Base-by-base conservation (phyloP, 2,888 invertebrate species). In the Caenorhabditis sp. region DNA sequence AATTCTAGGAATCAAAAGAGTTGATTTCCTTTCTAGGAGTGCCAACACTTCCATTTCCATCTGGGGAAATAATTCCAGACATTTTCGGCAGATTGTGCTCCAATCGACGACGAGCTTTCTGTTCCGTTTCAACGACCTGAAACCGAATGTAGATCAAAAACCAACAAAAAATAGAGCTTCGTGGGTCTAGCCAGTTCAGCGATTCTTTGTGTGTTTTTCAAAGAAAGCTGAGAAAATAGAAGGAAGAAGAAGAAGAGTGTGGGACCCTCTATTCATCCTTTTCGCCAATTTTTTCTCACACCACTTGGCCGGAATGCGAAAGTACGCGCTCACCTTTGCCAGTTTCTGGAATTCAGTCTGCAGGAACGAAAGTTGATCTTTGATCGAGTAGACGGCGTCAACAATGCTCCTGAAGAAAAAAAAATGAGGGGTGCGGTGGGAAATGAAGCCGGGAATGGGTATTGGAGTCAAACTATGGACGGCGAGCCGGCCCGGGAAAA, bases 361-460 rank as follows among this genome's bases (percentile, higher is more conserved):
- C 85, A 95, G 92, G 76, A 94, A 94, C 89, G 94, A 94, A 84
- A 96, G 93, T 92, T 95, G 95, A 91, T 94, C 95, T 92, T 95
- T 95, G 88, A 96, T 92, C 81, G 95, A 94, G 93, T 95, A 95
- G 84, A 96, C 95, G 74, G 95, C 94, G 88, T 95, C 95, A 92
- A 95, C 95, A 88, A 95, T 93, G 89, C 94, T 95, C 92, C 95
- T 95, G 91, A 92, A 88, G 79, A 69, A 13, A 28, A 37, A 18
- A 24, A 37, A 20, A n/a, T 22, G 13, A n/a, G 37, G n/a, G 15
- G n/a, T n/a, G 22, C 26, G 22, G 28, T n/a, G 28, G 26, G 35
- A 32, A 0, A 50, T 0, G 37, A 11, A 18, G 22, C 28, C 1
- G n/a, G 32, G 32, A 20, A n/a, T n/a, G n/a, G n/a, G n/a, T n/a